phyloP scores from a whole-genome alignment of 2,888 invertebrate species.

The Eristalis tenax region DNA sequence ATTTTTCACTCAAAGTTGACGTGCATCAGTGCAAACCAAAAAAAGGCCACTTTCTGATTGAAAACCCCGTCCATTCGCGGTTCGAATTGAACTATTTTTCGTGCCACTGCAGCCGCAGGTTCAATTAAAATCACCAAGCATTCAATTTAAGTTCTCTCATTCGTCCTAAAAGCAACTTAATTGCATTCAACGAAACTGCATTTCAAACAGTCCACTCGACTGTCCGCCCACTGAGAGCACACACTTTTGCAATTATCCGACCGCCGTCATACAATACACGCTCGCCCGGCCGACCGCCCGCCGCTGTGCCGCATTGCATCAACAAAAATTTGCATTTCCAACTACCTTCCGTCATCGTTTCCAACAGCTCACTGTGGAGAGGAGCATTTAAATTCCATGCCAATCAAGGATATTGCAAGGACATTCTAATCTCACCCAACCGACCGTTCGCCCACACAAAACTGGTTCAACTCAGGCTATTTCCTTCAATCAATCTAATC shows the following conservation, averaged over 20 bases:
- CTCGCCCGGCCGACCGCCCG: not conserved
- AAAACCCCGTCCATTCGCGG: no score
- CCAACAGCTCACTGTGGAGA: not conserved
- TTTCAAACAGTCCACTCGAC: not conserved
- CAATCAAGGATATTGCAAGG: slow-evolving; percentile 25
- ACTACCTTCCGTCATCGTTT: not conserved
- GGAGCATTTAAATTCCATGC: slow-evolving; percentile 11
- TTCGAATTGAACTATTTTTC: not conserved
- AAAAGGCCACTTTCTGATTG: not conserved
- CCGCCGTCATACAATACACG: not conserved
- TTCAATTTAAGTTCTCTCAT: not conserved
- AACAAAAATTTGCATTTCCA: slow-evolving; percentile 17
- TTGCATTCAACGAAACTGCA: not conserved
- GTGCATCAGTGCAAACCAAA: not conserved
- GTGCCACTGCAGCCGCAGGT: not conserved
- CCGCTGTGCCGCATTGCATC: not conserved
- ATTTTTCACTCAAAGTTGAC: not conserved
- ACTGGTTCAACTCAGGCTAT: slow-evolving; percentile 49
- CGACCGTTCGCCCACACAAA: slow-evolving; percentile 7
- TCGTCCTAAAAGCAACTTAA: not conserved
- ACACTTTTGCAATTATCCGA: not conserved
- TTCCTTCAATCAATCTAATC: slow-evolving; percentile 58
- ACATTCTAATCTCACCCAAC: not conserved
- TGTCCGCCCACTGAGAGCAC: not conserved
- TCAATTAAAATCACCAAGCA: not conserved